Evolutionary conservation across 1,140 invertebrate genomes (phyloP), one percentile per base, ranked within the genome.

Genomic region (Leptestheria dahalacensis): DNA sequence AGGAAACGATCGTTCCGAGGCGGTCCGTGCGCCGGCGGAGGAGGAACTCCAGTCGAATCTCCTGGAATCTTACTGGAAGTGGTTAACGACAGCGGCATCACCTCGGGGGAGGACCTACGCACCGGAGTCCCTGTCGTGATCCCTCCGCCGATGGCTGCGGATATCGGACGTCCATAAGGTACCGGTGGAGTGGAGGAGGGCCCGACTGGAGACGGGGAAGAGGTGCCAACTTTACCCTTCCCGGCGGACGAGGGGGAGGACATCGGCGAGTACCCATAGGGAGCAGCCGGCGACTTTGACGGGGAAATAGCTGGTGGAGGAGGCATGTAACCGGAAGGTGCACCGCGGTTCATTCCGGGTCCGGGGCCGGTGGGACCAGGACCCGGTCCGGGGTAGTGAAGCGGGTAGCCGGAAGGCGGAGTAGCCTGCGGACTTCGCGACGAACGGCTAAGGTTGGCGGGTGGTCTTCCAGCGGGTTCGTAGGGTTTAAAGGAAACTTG

Each of bases 1-100:
- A 41, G 33, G 33, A 41, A 41, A 15, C 33, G 33, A 18, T 61
- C 59, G 12, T 21, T 23, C 1, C 54, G 33, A 15, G 50, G 48
- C 24, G 58, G 26, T 10, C 48, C 41, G 25, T 60, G 58, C 12
- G 58, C 70, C 67, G 74, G 79, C 64, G 6, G 79, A 76, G 2
- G 77, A 76, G 12, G 73, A 65, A 10, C 11, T 20, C 33, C 26
- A 41, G n/a, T 29, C 23, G 53, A 29, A 9, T 15, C 33, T 6
- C 6, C 33, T 9, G 33, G 15, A 15, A 6, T 41, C 20, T 55
- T 55, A 28, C 26, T 55, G 0, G 53, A 33, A 2, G 53, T 55
- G 11, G 21, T 55, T 15, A 55, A 18, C 1, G 53, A 29, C 6
- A 55, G 53, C 23, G 24, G 60, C 24, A 28, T 62, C 62, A 50